These are phyloP conservation scores for Drosophila meridiana DNA, from an alignment of 2,888 invertebrate genomes.

Conservation along the genomic window DNA sequence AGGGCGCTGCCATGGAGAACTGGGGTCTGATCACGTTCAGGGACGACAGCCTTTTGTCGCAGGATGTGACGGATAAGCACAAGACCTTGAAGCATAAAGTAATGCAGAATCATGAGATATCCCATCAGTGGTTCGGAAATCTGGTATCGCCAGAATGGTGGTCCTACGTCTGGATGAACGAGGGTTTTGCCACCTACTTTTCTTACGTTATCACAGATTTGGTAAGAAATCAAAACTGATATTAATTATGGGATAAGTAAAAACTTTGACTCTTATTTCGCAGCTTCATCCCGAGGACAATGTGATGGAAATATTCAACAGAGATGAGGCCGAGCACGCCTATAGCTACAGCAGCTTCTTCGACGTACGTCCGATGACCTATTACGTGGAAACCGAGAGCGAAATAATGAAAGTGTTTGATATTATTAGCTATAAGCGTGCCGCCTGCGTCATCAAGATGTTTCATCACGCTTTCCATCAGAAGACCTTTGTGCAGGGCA, in stretches of 20 bases:
- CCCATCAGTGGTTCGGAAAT: constrained; percentile 94
- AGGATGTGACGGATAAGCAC: constrained; percentile 85
- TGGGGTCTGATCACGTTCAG: constrained; percentile 94
- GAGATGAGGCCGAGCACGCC: constrained; percentile 84
- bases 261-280: background rate
- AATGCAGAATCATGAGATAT: constrained; percentile 87
- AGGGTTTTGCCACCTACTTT: constrained; percentile 88
- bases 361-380: constrained; percentile 78
- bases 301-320: constrained; percentile 87
- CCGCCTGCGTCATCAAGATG: constrained; percentile 83
- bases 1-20: constrained; percentile 96
- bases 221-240: constrained; percentile 48
- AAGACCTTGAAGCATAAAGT: constrained; percentile 82
- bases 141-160: constrained; percentile 90
- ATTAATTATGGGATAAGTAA: background rate
- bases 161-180: constrained; percentile 90
- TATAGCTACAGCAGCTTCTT: constrained; percentile 76
- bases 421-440: constrained; percentile 88
- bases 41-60: constrained; percentile 68
- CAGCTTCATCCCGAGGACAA: constrained; percentile 89
- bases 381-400: constrained; percentile 80
- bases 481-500: constrained; percentile 77
- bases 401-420: constrained; percentile 86
- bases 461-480: constrained; percentile 83
- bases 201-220: constrained; percentile 79